A percentile compares a stretch with the other conserved stretches of the same genome.
Conservation (phyloP, 2,888 invertebrate species). For the Drosophila pseudotalamancana region DNA sequence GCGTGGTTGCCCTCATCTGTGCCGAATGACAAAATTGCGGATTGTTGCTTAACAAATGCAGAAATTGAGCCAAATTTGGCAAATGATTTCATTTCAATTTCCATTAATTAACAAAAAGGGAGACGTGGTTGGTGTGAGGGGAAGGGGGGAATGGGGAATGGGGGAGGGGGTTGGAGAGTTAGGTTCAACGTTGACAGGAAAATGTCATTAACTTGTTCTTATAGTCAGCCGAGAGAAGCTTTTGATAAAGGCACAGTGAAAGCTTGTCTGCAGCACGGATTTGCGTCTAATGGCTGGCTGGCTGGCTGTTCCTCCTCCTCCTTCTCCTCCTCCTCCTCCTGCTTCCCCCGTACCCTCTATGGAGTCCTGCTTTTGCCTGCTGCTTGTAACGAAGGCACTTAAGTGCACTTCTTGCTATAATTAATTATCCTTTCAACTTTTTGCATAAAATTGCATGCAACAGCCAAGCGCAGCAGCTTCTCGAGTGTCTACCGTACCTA, state of each 20-base stretch:
- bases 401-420: constrained; percentile 82
- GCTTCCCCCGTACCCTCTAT: background rate
- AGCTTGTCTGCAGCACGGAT: constrained; percentile 65
- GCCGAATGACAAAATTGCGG: constrained; percentile 5
- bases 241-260: constrained; percentile 77
- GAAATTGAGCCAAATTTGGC: constrained; percentile 70
- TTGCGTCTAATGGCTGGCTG: constrained; percentile 71
- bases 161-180: constrained; percentile 31
- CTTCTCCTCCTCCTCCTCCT: background rate
- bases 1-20: constrained; percentile 98
- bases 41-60: constrained; percentile 10
- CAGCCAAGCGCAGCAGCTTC: constrained; percentile 50
- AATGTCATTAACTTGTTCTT: constrained; percentile 80
- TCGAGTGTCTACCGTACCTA: constrained; percentile 31
- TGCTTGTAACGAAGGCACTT: constrained; percentile 73
- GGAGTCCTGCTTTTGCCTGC: constrained; percentile 34
- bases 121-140: background rate
- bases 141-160: background rate
- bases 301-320: background rate
- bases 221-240: constrained; percentile 72
- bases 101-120: constrained; percentile 56
- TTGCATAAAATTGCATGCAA: constrained; percentile 77
- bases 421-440: constrained; percentile 80
- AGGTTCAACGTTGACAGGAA: constrained; percentile 65
- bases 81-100: constrained; percentile 73